Evolutionary conservation across 2,113 vertebrate genomes (phyloP).

Genomic region (Trinectes maculatus): DNA sequence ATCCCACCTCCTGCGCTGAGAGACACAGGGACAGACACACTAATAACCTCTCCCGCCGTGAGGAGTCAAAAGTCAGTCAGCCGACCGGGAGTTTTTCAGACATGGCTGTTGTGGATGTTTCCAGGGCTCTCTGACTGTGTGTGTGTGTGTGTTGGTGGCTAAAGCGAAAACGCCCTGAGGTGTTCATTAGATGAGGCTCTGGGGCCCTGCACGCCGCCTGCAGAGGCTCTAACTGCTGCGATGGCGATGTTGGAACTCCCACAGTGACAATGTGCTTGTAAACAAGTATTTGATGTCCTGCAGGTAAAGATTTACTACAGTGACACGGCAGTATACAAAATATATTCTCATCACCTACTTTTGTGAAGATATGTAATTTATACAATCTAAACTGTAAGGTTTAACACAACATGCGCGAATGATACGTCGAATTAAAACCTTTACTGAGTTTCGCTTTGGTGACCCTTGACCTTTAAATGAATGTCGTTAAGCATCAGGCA

Average conservation of each 20-base stretch:
- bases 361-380: too few species aligned
- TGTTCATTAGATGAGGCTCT: constrained; percentile 63
- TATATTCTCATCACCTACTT: too few species aligned
- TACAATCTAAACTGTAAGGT: too few species aligned
- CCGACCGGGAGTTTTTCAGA: background rate
- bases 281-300: constrained; percentile 29
- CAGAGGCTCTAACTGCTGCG: constrained; percentile 40
- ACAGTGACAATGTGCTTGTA: background rate
- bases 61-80: constrained; percentile 11
- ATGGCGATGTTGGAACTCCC: constrained; percentile 33
- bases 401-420: too few species aligned
- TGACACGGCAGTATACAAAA: too few species aligned
- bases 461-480: too few species aligned
- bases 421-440: too few species aligned
- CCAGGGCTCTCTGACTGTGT: constrained; percentile 16
- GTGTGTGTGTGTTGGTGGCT: constrained; percentile 1
- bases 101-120: constrained; percentile 29
- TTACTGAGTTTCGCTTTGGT: too few species aligned
- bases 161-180: constrained; percentile 54
- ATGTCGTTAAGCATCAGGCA: too few species aligned
- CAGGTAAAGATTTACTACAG: constrained; percentile 1
- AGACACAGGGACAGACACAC: constrained; percentile 10
- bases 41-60: constrained; percentile 27
- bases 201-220: constrained; percentile 8
- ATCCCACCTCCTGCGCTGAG: constrained; percentile 21